Base-by-base conservation (phyloP, 2,797 vertebrate species). In the Hephaestus fuliginosus region DNA sequence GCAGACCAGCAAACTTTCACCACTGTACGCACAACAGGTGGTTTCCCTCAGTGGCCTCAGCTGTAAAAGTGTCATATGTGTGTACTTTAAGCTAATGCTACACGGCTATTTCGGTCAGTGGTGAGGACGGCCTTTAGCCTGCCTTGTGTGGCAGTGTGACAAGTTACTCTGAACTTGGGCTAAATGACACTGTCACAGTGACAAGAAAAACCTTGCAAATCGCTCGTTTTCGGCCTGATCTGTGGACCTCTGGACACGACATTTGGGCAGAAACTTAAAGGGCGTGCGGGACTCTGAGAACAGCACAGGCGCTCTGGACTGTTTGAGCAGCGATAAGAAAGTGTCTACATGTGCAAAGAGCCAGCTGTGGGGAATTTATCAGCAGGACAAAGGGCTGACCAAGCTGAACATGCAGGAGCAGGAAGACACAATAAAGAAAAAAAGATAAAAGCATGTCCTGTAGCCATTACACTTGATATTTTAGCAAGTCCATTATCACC, bases 311-410 rank as follows among this genome's bases (percentile, higher is more conserved):
- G 80, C 63, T 70, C 78, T 75, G 55, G 30, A 68, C 80, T 83
- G 85, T 91, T 88, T 86, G 74, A 81, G 57, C 44, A 76, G 56
- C 4, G 92, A 92, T 93, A 94, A 91, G 87, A 85, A 36, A 68
- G 71, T 56, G 65, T 68, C 49, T 66, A 56, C 76, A 84, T 87
- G 85, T 82, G 83, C 76, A 88, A 87, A 89, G 68, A 75, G 77
- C 60, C 81, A 75, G 77, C 78, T 83, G 78, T 5, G 0, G 46
- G 73, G 74, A 10, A 43, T 77, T 90, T 91, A 93, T 92, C 91
- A 76, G 74, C 2, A 66, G 76, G 88, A 83, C 88, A 92, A 93
- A 92, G 86, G 77, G 86, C 92, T 73, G 2, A 46, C 5, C 1
- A 18, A 65, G 49, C 43, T 33, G 46, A 76, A 52, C 49, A 60